phyloP scores from a whole-genome alignment of 1,140 invertebrate genomes.

The Bactericera cockerelli region DNA sequence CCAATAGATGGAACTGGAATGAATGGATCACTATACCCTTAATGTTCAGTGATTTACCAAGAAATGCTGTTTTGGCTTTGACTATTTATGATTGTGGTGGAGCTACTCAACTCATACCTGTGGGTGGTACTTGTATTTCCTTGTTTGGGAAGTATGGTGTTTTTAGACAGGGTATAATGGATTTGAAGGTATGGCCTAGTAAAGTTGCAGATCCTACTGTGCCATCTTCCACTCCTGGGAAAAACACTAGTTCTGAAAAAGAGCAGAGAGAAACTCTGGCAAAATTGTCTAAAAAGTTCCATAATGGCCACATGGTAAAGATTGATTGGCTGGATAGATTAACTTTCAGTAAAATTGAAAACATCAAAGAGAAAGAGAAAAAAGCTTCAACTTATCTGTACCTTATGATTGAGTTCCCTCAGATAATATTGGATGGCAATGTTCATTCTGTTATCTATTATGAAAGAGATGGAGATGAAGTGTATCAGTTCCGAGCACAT shows the following conservation, averaged over 20 bases:
- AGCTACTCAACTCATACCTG: constrained; percentile 58
- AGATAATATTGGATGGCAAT: constrained; percentile 50
- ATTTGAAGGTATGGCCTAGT: constrained; percentile 63
- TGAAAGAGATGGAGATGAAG: constrained; percentile 76
- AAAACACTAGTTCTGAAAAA: constrained; percentile 55
- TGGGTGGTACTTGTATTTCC: constrained; percentile 80
- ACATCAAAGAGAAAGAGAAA: constrained; percentile 91
- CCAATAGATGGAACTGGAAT: constrained; percentile 91
- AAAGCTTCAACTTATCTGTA: constrained; percentile 83
- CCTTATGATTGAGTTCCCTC: constrained; percentile 91
- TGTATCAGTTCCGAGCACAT: constrained; percentile 60
- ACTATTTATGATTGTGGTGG: constrained; percentile 88
- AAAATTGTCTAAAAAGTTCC: constrained; percentile 86
- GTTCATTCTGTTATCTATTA: constrained; percentile 68
- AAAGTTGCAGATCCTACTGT: constrained; percentile 54
- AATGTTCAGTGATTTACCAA: constrained; percentile 78
- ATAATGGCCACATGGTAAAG: constrained; percentile 85
- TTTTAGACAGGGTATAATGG: constrained; percentile 68
- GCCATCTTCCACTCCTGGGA: constrained; percentile 56
- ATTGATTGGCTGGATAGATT: constrained; percentile 94
- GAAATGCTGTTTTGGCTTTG: constrained; percentile 74
- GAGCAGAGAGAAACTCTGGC: constrained; percentile 78
- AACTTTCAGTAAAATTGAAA: constrained; percentile 88
- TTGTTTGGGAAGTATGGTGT: constrained; percentile 86
- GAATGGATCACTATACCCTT: constrained; percentile 92